Conservation (phyloP, 2,888 invertebrate species). For the Lasioglossum vierecki region DNA sequence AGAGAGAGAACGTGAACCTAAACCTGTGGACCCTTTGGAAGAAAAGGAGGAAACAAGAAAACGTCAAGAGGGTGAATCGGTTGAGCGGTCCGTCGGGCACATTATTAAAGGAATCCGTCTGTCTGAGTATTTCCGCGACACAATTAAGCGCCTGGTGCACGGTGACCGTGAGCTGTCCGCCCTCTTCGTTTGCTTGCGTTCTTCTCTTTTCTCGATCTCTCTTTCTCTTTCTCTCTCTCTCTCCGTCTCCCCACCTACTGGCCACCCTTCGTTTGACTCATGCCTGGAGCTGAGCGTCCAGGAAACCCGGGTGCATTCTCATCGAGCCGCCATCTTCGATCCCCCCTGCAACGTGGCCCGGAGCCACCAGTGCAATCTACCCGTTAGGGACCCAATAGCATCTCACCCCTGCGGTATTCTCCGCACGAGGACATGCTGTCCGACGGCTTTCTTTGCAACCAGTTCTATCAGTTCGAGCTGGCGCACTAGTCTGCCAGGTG, state of each 20-base stretch:
- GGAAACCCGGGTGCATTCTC: slow-evolving; percentile 58
- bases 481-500: slow-evolving; percentile 8
- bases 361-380: slow-evolving; percentile 64
- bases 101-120: slow-evolving; percentile 81
- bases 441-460: slow-evolving; percentile 56
- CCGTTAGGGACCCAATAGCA: slow-evolving; percentile 63
- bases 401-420: slow-evolving; percentile 42
- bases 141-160: slow-evolving; percentile 74
- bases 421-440: slow-evolving; percentile 45
- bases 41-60: slow-evolving; percentile 63
- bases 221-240: neutral
- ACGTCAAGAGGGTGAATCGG: slow-evolving; percentile 73
- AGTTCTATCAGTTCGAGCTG: slow-evolving; percentile 58
- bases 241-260: slow-evolving; percentile 1
- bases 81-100: slow-evolving; percentile 75
- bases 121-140: slow-evolving; percentile 81
- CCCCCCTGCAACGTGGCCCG: slow-evolving; percentile 65
- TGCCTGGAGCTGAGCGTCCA: slow-evolving; percentile 52
- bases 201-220: slow-evolving; percentile 27
- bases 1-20: neutral
- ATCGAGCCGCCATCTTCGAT: slow-evolving; percentile 67
- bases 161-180: slow-evolving; percentile 71
- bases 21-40: slow-evolving; percentile 15
- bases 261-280: slow-evolving; percentile 48
- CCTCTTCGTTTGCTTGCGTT: slow-evolving; percentile 41